These are phyloP conservation scores for Xenops minutus DNA, from an alignment of 2,797 vertebrate genomes.

Conservation along the genomic window DNA sequence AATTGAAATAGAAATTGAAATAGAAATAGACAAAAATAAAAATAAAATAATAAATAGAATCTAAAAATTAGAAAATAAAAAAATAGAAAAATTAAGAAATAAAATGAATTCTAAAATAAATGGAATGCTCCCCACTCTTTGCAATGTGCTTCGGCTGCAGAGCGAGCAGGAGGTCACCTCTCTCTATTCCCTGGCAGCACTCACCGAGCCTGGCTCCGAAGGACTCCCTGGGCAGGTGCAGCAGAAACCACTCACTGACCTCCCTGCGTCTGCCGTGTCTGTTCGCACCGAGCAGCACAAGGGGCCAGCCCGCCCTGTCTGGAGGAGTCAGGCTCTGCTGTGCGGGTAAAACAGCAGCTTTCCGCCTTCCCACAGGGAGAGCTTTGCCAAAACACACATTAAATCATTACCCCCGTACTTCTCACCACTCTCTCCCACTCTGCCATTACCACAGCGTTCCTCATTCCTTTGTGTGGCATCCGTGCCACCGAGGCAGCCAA, in stretches of 20 bases:
- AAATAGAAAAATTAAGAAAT: not conserved
- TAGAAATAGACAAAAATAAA: too few species aligned
- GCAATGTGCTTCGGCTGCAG: not conserved
- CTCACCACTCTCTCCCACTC: not conserved
- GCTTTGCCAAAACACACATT: not conserved
- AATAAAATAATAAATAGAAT: too few species aligned
- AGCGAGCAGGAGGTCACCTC: not conserved
- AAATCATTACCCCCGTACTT: not conserved
- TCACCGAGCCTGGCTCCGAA: not conserved
- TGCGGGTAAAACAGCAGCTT: not conserved
- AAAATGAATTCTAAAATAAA: not conserved
- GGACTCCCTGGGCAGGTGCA: not conserved
- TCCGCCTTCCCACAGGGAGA: not conserved
- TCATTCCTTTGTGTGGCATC: not conserved
- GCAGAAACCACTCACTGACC: not conserved
- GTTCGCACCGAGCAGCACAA: not conserved
- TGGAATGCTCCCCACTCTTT: not conserved
- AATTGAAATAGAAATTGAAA: too few species aligned
- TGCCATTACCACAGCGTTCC: not conserved
- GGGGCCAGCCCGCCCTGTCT: not conserved
- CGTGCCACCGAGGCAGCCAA: not conserved
- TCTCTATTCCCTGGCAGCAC: not conserved
- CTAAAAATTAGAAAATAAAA: too few species aligned
- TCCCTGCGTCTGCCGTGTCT: not conserved
- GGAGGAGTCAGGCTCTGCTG: not conserved